Base-by-base conservation (phyloP, 2,797 vertebrate species). In the Erethizon dorsatum region DNA sequence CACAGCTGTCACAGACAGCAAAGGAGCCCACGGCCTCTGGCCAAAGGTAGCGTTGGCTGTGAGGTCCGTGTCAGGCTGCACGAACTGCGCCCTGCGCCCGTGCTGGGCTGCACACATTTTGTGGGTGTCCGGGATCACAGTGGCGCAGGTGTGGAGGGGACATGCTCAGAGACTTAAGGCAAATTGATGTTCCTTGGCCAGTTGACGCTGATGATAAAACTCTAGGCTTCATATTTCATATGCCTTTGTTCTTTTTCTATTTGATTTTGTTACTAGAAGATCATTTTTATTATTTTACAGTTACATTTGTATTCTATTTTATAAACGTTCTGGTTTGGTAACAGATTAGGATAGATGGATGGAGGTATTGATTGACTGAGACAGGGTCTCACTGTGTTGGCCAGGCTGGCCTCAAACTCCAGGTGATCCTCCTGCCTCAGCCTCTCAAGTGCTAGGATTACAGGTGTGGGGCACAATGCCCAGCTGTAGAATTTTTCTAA, bases 201-300 rank as follows among this genome's bases (percentile, higher is more conserved):
- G 37, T 94, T 22, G 1, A 20, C 47, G 37, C 90, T 54, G 6
- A 50, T 45, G 4, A 54, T 6, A 47, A 37, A 45, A 26, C 33
- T n/a, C 6, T 63, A 69, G 1, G 18, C n/a, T 0, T 24, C 52
- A 22, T 73, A 6, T 83, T 86, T 31, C 75, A 12, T 57, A 12
- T 13, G 26, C 2, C 5, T 90, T 92, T 15, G 6, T 33, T n/a
- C 7, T 33, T 82, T 59, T 20, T 31, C 20, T 20, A 41, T 61
- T 95, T 88, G 6, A 33, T 78, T 91, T 87, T 71, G 50, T 89
- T 63, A 80, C 41, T 14, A 88, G 82, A 75, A 95, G 88, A 84
- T 71, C 2, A 24, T 78, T 84, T 88, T 89, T 54, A 63, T 85
- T 87, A 83, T 67, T 91, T 88, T 33, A 65, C 41, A 47, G 78